phyloP scores from a whole-genome alignment of 2,113 vertebrate species.

The Pseudorasbora parva region DNA sequence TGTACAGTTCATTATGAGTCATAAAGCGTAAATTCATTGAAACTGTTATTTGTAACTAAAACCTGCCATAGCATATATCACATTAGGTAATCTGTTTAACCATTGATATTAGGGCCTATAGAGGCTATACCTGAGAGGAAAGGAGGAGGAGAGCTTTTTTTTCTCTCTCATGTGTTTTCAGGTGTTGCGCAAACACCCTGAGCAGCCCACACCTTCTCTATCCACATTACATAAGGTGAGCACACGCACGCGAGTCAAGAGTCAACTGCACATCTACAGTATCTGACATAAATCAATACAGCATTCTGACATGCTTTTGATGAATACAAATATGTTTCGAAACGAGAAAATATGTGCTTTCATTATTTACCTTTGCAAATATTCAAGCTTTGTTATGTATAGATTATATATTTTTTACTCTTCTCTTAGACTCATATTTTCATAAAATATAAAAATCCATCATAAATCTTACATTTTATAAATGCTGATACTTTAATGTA shows the following conservation, averaged over 20 bases:
- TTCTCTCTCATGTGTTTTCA: not conserved
- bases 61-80: not conserved
- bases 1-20: slow-evolving; percentile 8
- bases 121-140: not conserved
- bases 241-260: slow-evolving; percentile 17
- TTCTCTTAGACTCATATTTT: not conserved
- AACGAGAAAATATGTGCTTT: not conserved
- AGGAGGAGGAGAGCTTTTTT: no score
- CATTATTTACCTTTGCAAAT: not conserved
- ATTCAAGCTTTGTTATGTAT: not conserved
- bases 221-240: slow-evolving; percentile 13
- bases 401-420: not conserved
- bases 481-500: no score
- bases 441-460: not conserved
- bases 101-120: not conserved
- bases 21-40: not conserved
- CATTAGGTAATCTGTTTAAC: not conserved
- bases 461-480: not conserved
- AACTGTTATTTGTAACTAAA: slow-evolving; percentile 2
- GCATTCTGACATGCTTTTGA: not conserved
- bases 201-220: slow-evolving; percentile 34
- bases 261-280: not conserved
- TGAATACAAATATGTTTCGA: not conserved
- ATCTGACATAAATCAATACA: not conserved
- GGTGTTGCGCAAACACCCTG: slow-evolving; percentile 3